phyloP scores from a whole-genome alignment of 2,888 invertebrate species.

The Dusona sp. region DNA sequence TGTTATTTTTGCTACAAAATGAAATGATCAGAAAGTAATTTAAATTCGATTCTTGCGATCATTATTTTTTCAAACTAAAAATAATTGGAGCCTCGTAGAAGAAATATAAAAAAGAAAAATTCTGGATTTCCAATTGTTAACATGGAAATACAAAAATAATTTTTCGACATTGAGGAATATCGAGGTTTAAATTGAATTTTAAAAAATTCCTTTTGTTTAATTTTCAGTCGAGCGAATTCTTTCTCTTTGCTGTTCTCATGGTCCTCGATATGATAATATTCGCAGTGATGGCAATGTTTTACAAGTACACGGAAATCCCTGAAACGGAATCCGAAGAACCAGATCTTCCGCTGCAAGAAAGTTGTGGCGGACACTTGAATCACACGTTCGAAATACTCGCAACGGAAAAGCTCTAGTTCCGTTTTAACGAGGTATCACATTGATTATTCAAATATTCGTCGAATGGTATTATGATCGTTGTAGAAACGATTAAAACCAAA shows the following conservation, averaged over 20 bases:
- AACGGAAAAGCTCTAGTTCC: constrained; percentile 49
- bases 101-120: too few relatives aligned
- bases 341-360: constrained; percentile 61
- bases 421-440: neutral
- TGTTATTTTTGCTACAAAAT: too few relatives aligned
- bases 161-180: too few relatives aligned
- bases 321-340: constrained; percentile 66
- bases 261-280: constrained; percentile 93
- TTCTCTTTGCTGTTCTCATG: constrained; percentile 95
- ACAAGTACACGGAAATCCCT: constrained; percentile 88
- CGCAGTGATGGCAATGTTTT: constrained; percentile 91
- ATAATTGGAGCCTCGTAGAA: too few relatives aligned
- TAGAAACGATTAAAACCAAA: neutral
- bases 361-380: constrained; percentile 52
- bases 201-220: neutral
- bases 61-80: too few relatives aligned
- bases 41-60: too few relatives aligned
- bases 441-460: neutral
- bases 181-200: neutral
- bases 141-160: too few relatives aligned
- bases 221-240: constrained; percentile 92
- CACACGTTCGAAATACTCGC: constrained; percentile 46
- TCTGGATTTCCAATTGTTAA: too few relatives aligned
- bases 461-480: neutral
- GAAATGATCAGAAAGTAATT: too few relatives aligned